A percentile compares a stretch with the other conserved stretches of the same genome.
phyloP scores from a whole-genome alignment of 1,140 invertebrate species.

The Nebria ingens region DNA sequence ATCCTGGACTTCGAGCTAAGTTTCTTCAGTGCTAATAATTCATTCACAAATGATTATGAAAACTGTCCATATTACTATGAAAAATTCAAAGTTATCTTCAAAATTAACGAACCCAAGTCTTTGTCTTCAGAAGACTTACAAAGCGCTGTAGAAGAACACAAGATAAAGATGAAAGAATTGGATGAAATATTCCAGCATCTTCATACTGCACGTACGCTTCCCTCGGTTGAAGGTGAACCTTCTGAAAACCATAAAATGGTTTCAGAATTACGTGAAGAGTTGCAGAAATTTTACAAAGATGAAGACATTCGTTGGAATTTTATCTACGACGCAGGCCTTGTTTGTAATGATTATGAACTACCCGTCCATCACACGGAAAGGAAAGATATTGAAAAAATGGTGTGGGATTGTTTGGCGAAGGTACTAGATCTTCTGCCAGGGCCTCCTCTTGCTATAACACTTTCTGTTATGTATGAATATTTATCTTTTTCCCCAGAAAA shows the following conservation, averaged over 20 bases:
- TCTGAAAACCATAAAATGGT: conserved; percentile 31
- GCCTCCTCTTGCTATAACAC: background rate
- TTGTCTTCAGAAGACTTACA: conserved; percentile 33
- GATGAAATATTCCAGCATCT: conserved; percentile 51
- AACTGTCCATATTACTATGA: conserved; percentile 53
- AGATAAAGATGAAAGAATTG: conserved; percentile 48
- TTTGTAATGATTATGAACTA: conserved; percentile 4
- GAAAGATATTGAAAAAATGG: background rate
- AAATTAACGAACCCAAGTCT: conserved; percentile 34
- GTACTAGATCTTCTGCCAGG: background rate
- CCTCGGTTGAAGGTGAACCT: conserved; percentile 33
- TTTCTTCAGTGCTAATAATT: conserved; percentile 85
- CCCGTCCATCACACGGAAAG: background rate
- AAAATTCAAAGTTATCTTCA: conserved; percentile 49
- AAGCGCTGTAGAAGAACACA: conserved; percentile 36
- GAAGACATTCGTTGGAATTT: background rate
- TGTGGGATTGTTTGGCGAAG: background rate
- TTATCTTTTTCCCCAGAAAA: background rate
- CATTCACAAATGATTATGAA: conserved; percentile 62
- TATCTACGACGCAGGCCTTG: background rate
- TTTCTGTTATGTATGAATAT: conserved; percentile 6
- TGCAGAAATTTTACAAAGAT: conserved; percentile 40
- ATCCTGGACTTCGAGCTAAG: conserved; percentile 87
- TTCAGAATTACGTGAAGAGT: conserved; percentile 35
- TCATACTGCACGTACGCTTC: conserved; percentile 42